Evolutionary conservation across 2,888 invertebrate species (phyloP).

Genomic region (Pyrochroa serraticornis): DNA sequence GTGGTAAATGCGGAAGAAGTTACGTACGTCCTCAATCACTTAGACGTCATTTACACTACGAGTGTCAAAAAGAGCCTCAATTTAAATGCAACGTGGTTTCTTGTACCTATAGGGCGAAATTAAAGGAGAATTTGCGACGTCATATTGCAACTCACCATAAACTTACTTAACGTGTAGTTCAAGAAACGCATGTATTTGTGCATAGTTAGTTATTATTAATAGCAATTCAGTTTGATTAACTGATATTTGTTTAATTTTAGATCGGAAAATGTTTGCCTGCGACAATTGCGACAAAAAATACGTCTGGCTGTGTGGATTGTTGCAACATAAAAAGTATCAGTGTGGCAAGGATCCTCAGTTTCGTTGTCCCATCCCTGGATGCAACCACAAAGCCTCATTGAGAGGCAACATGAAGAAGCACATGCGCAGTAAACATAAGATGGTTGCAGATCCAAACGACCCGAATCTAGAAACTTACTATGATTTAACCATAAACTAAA

Average conservation of each 20-base stretch:
- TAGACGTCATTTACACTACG: constrained; percentile 28
- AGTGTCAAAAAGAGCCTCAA: constrained; percentile 40
- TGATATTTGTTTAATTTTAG: neutral
- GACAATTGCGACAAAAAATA: neutral
- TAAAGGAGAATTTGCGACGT: constrained; percentile 7
- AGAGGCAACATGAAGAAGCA: constrained; percentile 20
- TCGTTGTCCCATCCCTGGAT: constrained; percentile 22
- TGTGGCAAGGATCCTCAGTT: constrained; percentile 44
- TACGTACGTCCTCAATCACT: constrained; percentile 31
- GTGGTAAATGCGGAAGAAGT: constrained; percentile 27
- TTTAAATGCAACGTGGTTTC: constrained; percentile 31
- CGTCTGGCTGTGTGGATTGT: neutral
- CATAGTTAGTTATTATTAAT: too few species aligned
- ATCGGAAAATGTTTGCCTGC: constrained; percentile 3
- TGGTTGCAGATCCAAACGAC: neutral
- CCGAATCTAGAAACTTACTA: too few species aligned
- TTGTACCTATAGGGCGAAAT: constrained; percentile 26
- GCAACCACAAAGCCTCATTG: neutral
- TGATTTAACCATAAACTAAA: too few species aligned
- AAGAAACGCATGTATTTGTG: too few species aligned
- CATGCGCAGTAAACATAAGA: constrained; percentile 18
- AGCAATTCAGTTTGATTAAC: neutral
- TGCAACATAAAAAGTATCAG: constrained; percentile 36
- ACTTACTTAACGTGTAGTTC: too few species aligned
- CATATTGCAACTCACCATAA: too few species aligned